These are phyloP conservation scores for Lipotes vexillifer DNA, from an alignment of 2,113 vertebrate genomes.

Conservation along the genomic window DNA sequence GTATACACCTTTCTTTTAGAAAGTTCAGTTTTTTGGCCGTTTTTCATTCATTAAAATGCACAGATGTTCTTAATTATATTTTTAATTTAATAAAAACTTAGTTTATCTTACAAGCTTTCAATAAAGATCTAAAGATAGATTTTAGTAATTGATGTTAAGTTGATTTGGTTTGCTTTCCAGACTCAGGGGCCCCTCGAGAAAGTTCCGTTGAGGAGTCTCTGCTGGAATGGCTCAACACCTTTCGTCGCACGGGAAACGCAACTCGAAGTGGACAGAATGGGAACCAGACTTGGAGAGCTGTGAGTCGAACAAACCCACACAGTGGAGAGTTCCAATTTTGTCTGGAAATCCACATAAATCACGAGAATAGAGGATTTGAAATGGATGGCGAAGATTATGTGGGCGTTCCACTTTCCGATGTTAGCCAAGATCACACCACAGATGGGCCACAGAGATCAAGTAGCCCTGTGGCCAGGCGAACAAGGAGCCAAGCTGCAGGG, in stretches of 20 bases:
- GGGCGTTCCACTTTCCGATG: constrained; percentile 51
- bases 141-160: constrained; percentile 35
- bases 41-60: constrained; percentile 37
- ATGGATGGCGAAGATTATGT: constrained; percentile 63
- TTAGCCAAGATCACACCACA: constrained; percentile 51
- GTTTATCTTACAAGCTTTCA: neutral
- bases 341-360: constrained; percentile 96
- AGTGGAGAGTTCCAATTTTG: constrained; percentile 96
- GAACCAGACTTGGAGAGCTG: constrained; percentile 96
- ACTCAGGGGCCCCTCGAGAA: constrained; percentile 84
- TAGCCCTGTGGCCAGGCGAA: constrained; percentile 80
- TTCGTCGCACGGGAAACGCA: constrained; percentile 92
- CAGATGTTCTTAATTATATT: neutral
- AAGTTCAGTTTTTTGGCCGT: neutral
- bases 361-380: constrained; percentile 86
- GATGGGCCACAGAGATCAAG: constrained; percentile 58
- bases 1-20: neutral
- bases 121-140: constrained; percentile 7
- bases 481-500: constrained; percentile 81
- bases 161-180: constrained; percentile 78
- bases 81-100: constrained; percentile 12
- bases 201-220: constrained; percentile 89
- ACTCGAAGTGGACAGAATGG: constrained; percentile 94
- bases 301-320: constrained; percentile 94
- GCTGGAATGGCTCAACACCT: constrained; percentile 93